Evolutionary conservation across 1,140 invertebrate species (phyloP).

Genomic region (Belonocnema kinseyi): DNA sequence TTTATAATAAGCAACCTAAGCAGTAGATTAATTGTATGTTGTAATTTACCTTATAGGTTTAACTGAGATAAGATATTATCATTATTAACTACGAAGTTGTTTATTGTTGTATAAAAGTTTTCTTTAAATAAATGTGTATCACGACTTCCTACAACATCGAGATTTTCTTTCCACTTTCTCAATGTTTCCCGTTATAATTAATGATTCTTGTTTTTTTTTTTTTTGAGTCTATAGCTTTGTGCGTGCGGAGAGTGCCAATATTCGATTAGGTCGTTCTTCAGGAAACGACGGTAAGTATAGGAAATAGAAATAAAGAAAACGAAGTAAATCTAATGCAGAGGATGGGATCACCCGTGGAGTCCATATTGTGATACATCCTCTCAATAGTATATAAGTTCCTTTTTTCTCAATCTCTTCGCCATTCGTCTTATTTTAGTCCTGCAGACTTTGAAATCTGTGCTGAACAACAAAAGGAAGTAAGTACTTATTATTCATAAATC

Average conservation of each 20-base stretch:
- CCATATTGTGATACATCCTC: conserved; percentile 13
- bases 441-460: background rate
- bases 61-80: no score
- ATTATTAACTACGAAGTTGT: no score
- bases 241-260: conserved; percentile 9
- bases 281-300: conserved; percentile 48
- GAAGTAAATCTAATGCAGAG: conserved; percentile 45
- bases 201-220: background rate
- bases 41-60: no score
- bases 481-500: background rate
- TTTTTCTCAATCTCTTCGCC: conserved; percentile 43
- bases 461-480: background rate
- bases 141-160: no score
- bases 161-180: no score
- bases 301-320: conserved; percentile 54
- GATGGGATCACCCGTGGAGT: conserved; percentile 24
- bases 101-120: no score
- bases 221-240: background rate
- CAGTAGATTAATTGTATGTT: no score
- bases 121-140: no score
- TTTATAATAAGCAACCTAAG: no score
- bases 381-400: conserved; percentile 52
- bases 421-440: conserved; percentile 55
- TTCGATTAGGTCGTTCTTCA: background rate
- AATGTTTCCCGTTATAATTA: no score